phyloP scores from a whole-genome alignment of 2,113 vertebrate genomes.

The Micronycteris hirsuta region DNA sequence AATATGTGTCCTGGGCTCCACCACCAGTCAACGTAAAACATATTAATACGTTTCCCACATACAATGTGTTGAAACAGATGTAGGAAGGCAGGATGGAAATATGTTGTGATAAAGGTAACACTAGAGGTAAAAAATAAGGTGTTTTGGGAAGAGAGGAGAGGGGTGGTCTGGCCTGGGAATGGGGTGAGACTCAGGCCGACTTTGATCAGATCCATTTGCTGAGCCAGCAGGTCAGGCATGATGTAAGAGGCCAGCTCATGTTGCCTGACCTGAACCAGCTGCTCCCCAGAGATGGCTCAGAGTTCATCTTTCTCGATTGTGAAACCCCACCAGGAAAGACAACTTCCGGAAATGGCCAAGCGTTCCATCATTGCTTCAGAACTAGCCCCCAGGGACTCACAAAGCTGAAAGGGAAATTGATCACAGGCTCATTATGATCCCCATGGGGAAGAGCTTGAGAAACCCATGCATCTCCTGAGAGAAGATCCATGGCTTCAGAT shows the following conservation, averaged over 20 bases:
- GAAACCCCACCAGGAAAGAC: background rate
- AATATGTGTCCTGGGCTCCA: no score
- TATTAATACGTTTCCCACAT: no score
- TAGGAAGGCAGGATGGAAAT: background rate
- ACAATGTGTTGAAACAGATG: background rate
- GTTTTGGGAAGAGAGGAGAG: no score
- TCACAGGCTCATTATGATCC: background rate
- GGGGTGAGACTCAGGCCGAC: background rate
- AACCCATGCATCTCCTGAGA: background rate
- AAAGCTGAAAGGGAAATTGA: background rate
- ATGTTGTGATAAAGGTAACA: background rate
- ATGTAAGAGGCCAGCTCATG: background rate
- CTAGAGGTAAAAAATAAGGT: background rate
- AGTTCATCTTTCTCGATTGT: background rate
- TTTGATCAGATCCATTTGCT: background rate
- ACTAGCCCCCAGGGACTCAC: background rate
- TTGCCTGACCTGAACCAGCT: background rate
- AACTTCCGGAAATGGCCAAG: background rate
- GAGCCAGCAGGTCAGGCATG: background rate
- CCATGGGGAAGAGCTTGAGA: background rate
- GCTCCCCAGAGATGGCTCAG: background rate
- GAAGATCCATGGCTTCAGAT: background rate
- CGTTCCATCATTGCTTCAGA: background rate
- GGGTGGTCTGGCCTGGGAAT: fast-evolving
- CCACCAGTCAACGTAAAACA: no score